Evolutionary conservation across 2,113 vertebrate genomes (phyloP).

Genomic region (Panurus biarmicus): DNA sequence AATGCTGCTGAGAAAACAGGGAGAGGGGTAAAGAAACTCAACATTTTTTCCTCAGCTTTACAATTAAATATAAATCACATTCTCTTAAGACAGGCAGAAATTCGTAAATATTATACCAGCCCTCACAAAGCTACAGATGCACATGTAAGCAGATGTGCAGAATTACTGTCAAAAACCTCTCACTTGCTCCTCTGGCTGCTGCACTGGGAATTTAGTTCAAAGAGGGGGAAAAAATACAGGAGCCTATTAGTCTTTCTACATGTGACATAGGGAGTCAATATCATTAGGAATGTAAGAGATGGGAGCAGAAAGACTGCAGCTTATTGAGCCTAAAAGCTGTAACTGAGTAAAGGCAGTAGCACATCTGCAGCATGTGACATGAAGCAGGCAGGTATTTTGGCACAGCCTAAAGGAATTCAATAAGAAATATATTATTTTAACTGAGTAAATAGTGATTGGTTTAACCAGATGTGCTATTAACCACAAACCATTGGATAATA

Average conservation of each 20-base stretch:
- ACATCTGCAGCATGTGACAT: accelerated
- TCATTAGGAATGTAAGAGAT: not conserved
- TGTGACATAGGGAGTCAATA: not conserved
- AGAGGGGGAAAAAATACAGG: not conserved
- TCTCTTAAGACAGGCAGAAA: not conserved
- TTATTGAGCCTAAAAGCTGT: not conserved
- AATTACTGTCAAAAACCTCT: not conserved
- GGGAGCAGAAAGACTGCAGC: not conserved
- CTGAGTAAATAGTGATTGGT: not conserved
- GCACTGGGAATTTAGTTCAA: constrained; percentile 5
- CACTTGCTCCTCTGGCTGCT: not conserved
- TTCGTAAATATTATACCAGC: not conserved
- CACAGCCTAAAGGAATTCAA: not conserved
- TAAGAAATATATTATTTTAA: not conserved
- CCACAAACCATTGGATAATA: not conserved
- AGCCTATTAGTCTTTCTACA: not conserved
- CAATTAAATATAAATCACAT: not conserved
- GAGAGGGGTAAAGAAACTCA: not conserved
- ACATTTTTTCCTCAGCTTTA: not conserved
- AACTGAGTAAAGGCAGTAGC: not conserved
- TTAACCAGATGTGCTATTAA: not conserved
- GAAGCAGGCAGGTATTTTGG: not conserved
- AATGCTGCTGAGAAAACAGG: not conserved
- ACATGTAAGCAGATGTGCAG: accelerated
- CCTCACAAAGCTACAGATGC: not conserved